phyloP scores from a whole-genome alignment of 2,888 invertebrate genomes.

The Ectemnius lituratus region DNA sequence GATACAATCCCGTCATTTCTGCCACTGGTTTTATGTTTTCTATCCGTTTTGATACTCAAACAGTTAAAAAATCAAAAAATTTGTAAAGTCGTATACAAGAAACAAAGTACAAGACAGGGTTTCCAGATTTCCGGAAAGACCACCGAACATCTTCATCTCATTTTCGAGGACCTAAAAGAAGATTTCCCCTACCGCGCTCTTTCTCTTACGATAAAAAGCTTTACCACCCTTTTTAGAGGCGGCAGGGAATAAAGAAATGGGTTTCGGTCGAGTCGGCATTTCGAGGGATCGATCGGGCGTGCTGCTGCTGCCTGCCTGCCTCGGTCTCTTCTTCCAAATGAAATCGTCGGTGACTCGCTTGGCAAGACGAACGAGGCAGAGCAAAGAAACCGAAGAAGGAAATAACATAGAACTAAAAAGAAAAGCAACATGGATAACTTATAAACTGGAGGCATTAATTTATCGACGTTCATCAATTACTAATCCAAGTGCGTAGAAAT shows the following conservation, averaged over 20 bases:
- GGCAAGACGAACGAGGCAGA: neutral
- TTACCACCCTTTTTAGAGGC: slow-evolving; percentile 18
- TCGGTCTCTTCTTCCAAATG: slow-evolving; percentile 27
- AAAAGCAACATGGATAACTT: neutral
- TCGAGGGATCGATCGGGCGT: slow-evolving; percentile 34
- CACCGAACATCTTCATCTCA: too few relatives aligned
- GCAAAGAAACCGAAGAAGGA: neutral
- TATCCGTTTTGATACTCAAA: too few relatives aligned
- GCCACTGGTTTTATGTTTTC: too few relatives aligned
- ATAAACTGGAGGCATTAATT: slow-evolving; percentile 16
- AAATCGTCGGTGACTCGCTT: slow-evolving; percentile 20
- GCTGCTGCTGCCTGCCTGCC: neutral
- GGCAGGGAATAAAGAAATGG: neutral
- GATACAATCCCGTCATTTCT: too few relatives aligned
- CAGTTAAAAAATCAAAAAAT: too few relatives aligned
- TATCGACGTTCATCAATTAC: neutral
- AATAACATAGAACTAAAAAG: neutral
- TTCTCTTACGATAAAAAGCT: too few relatives aligned
- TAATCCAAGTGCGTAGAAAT: too few relatives aligned
- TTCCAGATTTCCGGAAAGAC: too few relatives aligned
- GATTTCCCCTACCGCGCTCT: too few relatives aligned
- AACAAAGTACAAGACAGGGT: too few relatives aligned
- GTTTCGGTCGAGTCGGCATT: slow-evolving; percentile 17
- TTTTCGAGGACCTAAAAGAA: too few relatives aligned
- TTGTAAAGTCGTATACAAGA: too few relatives aligned